Evolutionary conservation across 2,888 invertebrate species (phyloP), one percentile per base, ranked within the genome.

Genomic region (Scaeva pyrastri): DNA sequence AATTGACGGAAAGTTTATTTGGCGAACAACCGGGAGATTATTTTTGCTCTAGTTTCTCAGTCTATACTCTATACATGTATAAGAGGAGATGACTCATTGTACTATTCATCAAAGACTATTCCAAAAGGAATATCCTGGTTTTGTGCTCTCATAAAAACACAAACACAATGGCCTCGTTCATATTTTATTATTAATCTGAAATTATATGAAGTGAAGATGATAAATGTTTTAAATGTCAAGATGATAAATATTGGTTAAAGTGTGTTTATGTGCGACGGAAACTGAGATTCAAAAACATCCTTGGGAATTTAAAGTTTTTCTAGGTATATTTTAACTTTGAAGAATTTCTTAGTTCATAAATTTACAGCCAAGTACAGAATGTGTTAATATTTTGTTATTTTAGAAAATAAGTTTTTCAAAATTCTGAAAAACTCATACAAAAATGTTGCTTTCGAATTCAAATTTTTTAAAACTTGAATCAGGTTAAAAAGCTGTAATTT

Each of bases 191-290:
- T 48, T 48, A 66, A 45, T 64, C 31, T 31, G 31, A 62, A 73
- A 73, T 45, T 70, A 62, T 77, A 64, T 82, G 50, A 71, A 64
- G 72, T 58, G 79, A 52, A 26, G 66, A 76, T 76, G 72, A 72
- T 82, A 64, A 78, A 74, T 74, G 56, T 56, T 26, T 36, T 50
- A 78, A 68, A 58, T 70, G 55, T 56, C 73, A 62, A 12, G 41
- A 60, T 60, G 60, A 39, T 0, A n/a, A n/a, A 21, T 21, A 39
- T 21, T 39, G 39, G 21, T 21, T 14, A 21, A 41, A 19, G 1
- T 2, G 14, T 26, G 2, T 14, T 6, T 16, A 16, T 14, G 7
- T 6, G 2, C 2, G 14, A 5, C 1, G 2, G 5, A n/a, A 43
- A 39, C 39, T 39, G 39, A 12, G 39, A 39, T 39, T 39, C 2